Conservation (phyloP, 2,888 invertebrate genomes). For the Eumerus sabulonum region DNA sequence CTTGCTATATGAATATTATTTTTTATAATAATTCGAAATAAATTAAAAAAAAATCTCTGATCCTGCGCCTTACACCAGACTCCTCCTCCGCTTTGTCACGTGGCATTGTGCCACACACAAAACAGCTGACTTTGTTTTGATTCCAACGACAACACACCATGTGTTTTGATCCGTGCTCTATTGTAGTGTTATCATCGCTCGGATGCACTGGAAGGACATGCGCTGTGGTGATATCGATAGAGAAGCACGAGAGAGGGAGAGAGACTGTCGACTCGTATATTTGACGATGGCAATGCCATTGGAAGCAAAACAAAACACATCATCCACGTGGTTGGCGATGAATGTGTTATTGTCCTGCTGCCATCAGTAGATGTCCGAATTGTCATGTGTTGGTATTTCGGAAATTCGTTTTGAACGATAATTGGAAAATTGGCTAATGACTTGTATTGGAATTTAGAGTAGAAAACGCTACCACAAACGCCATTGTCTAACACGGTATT, state of each 20-base stretch:
- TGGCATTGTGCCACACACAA: constrained; percentile 46
- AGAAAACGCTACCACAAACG: too few relatives aligned
- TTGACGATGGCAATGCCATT: constrained; percentile 51
- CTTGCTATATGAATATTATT: constrained; percentile 59
- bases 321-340: constrained; percentile 50
- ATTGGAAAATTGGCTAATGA: too few relatives aligned
- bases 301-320: constrained; percentile 53
- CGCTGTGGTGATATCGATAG: constrained; percentile 27
- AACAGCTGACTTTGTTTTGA: constrained; percentile 69
- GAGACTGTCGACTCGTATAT: too few relatives aligned
- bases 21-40: constrained; percentile 61
- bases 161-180: constrained; percentile 35
- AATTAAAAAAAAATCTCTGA: constrained; percentile 35
- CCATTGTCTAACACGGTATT: too few relatives aligned
- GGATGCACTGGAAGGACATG: constrained; percentile 57
- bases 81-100: constrained; percentile 65
- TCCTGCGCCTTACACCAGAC: constrained; percentile 46
- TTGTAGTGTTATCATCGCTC: constrained; percentile 2
- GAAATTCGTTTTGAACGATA: not conserved
- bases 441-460: too few relatives aligned
- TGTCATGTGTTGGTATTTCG: constrained; percentile 2
- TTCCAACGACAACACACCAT: constrained; percentile 60
- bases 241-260: constrained; percentile 10
- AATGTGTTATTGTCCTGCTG: not conserved
- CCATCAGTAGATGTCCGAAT: too few relatives aligned